Evolutionary conservation across 2,113 vertebrate species (phyloP), one percentile per base, ranked within the genome.

Genomic region (Sprattus sprattus): DNA sequence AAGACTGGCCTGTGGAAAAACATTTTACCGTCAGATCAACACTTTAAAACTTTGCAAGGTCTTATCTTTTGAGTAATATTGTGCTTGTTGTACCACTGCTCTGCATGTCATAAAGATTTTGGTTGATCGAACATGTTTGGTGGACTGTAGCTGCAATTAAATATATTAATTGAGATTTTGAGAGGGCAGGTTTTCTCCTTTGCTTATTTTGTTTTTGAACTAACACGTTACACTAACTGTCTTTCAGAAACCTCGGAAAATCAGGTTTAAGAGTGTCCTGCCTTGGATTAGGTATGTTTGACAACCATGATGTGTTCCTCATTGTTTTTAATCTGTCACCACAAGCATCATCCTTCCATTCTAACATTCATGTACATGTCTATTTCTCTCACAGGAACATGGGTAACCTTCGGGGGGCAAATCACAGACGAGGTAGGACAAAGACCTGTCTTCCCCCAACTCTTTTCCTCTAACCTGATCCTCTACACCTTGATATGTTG

Each of bases 331-430:
- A 13, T 75, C 32, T 71, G 1, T 71, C 28, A 28, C 67, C 11
- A 15, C 28, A 6, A 15, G 10, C 67, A 75, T 16, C 25, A 39
- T 75, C 39, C 67, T 75, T 11, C 6, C 18, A 57, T 18, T 57
- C 6, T 57, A 10, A 28, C 67, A 39, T 39, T 39, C 67, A 15
- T 7, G 46, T 75, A 32, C 67, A 13, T 16, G 67, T 81, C 6
- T 80, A n/a, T 50, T 47, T 80, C 87, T 46, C 89, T 81, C 90
- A 0, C 92, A 99, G 97, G 97, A 82, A 98, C 97, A 46, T 99
- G 98, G 98, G 97, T 99, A 86, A 99, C 98, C 2, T 99, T 99
- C 0, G 98, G 98, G 90, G 97, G 97, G 44, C 97, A 99, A 91
- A 96, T 99, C 90, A 96, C 97, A 0, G 96, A 98, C 0, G 96